Percentiles rank a stretch among this genome's conserved stretches.
phyloP scores from a whole-genome alignment of 1,140 invertebrate species.

The Triops cancriformis region DNA sequence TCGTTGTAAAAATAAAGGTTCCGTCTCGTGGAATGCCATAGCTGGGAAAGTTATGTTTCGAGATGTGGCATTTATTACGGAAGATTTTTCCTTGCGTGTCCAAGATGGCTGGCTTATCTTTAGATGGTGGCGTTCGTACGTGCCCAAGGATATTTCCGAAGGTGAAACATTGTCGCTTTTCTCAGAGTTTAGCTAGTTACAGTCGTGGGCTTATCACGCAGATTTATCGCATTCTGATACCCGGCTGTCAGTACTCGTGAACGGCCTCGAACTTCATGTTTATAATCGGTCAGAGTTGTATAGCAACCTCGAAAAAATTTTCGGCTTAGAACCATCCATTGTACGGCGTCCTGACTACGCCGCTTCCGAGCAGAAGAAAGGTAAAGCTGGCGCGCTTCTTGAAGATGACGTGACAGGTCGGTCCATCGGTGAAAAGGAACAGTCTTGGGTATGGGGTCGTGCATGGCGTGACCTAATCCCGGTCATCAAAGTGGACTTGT shows the following conservation, averaged over 20 bases:
- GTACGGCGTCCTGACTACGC: constrained; percentile 43
- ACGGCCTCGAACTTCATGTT: constrained; percentile 91
- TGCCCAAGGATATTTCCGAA: constrained; percentile 89
- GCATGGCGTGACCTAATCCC: constrained; percentile 93
- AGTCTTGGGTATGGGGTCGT: constrained; percentile 20
- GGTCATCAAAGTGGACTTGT: constrained; percentile 90
- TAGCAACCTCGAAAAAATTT: constrained; percentile 75
- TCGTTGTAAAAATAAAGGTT: constrained; percentile 55
- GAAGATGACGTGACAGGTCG: not conserved
- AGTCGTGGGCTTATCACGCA: not conserved
- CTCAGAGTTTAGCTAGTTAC: not conserved
- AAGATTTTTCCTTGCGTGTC: constrained; percentile 84
- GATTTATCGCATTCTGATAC: constrained; percentile 65
- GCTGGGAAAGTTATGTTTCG: constrained; percentile 98
- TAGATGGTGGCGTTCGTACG: constrained; percentile 91
- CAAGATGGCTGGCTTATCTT: constrained; percentile 98
- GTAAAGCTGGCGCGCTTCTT: not conserved
- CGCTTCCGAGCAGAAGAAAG: not conserved
- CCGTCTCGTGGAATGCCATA: constrained; percentile 84
- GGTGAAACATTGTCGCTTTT: constrained; percentile 47
- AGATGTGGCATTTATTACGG: constrained; percentile 87
- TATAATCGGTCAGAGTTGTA: constrained; percentile 90
- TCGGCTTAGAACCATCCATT: constrained; percentile 71
- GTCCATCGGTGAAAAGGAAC: not conserved
- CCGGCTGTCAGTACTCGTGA: constrained; percentile 82